A percentile compares a stretch with the other conserved stretches of the same genome.
Conservation (phyloP, 2,113 vertebrate species). For the Axis porcinus region DNA sequence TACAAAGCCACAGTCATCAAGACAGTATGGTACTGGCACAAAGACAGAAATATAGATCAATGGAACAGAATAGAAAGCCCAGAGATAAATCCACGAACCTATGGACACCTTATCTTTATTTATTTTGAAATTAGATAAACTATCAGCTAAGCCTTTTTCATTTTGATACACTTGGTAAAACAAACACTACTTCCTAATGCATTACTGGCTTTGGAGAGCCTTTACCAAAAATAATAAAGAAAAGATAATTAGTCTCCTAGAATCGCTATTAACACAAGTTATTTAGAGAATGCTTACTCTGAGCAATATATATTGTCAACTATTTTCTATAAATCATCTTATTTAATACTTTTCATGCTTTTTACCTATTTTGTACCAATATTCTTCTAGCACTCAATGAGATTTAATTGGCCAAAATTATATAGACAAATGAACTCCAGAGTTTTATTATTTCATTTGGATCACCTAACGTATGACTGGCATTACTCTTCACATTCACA, state of each 20-base stretch:
- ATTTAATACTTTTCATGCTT: background rate
- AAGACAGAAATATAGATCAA: no score
- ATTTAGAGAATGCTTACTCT: background rate
- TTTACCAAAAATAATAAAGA: background rate
- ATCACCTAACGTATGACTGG: background rate
- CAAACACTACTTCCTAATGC: background rate
- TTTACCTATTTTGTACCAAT: background rate
- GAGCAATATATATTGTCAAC: background rate
- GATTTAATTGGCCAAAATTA: constrained; percentile 33
- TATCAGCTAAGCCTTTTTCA: background rate
- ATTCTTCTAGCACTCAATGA: constrained; percentile 27
- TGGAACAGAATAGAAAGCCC: no score
- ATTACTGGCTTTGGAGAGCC: background rate
- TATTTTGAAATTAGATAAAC: background rate
- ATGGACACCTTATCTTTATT: no score
- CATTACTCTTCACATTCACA: background rate
- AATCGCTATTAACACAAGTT: background rate
- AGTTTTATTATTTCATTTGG: background rate
- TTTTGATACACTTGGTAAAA: background rate
- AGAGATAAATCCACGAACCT: no score
- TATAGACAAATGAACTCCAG: background rate
- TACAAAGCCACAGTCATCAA: no score
- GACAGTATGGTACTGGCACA: no score
- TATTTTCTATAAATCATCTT: background rate
- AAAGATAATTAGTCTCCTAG: background rate